Evolutionary conservation across 2,113 vertebrate genomes (phyloP).

Genomic region (Lasiurus cinereus): DNA sequence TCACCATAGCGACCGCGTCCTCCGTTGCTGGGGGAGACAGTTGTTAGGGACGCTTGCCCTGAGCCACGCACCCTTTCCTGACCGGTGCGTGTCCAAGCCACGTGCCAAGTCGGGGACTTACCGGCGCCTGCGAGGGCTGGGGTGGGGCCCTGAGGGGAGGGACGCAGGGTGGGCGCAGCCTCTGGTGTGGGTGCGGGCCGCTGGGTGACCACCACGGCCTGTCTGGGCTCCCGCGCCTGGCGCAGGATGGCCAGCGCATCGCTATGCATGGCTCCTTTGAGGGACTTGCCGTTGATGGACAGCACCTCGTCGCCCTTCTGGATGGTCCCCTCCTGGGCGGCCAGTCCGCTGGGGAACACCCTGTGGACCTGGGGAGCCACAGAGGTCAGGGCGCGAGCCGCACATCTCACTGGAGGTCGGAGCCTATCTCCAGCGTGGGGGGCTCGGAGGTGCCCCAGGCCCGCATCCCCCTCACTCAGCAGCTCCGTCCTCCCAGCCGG

Average conservation of each 20-base stretch:
- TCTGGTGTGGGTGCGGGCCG: conserved; percentile 81
- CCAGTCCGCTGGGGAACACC: conserved; percentile 94
- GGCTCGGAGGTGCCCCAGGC: too few relatives aligned
- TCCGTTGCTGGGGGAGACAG: conserved; percentile 78
- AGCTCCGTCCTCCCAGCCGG: too few relatives aligned
- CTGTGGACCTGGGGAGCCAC: conserved; percentile 91
- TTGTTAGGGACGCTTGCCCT: neutral
- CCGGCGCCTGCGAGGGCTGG: conserved; percentile 73
- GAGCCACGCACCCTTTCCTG: too few relatives aligned
- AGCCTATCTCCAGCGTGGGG: too few relatives aligned
- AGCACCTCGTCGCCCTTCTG: conserved; percentile 95
- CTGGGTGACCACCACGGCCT: conserved; percentile 94
- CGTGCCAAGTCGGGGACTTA: conserved; percentile 68
- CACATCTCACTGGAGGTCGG: neutral
- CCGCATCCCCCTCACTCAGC: too few relatives aligned
- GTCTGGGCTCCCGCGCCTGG: conserved; percentile 90
- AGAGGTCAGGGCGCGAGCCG: neutral
- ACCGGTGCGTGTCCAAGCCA: too few relatives aligned
- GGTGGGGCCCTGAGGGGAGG: neutral
- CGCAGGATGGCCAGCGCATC: conserved; percentile 92
- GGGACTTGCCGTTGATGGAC: conserved; percentile 96
- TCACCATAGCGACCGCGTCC: conserved; percentile 59
- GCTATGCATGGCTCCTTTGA: conserved; percentile 90
- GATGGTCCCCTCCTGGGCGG: conserved; percentile 95
- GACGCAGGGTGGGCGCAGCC: conserved; percentile 26